Conservation (phyloP, 1,140 invertebrate species). For the Tribolium madens region DNA sequence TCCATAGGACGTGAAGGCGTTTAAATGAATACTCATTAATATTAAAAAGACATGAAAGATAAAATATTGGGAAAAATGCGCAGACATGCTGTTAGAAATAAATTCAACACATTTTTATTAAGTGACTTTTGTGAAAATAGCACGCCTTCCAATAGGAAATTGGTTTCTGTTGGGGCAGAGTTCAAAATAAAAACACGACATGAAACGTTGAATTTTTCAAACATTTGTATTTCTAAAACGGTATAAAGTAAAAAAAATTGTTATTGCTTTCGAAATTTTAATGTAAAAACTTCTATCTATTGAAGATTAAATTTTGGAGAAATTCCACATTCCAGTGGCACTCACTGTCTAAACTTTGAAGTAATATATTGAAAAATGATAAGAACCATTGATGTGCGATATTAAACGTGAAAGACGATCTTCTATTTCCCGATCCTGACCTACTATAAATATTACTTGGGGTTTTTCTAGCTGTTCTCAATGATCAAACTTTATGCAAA, state of each 20-base stretch:
- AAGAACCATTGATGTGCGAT: slow-evolving; percentile 37
- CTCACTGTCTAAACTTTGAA: slow-evolving; percentile 19
- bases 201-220: not conserved
- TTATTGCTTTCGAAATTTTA: slow-evolving; percentile 7
- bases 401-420: slow-evolving; percentile 27
- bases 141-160: slow-evolving; percentile 9
- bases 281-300: slow-evolving; percentile 7
- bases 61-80: not conserved
- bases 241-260: not conserved
- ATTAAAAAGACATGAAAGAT: not conserved
- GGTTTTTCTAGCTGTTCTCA: slow-evolving; percentile 12
- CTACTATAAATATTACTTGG: slow-evolving; percentile 24
- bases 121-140: slow-evolving; percentile 15
- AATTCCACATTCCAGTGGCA: slow-evolving; percentile 23
- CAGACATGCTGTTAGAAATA: not conserved
- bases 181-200: not conserved
- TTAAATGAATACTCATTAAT: not conserved
- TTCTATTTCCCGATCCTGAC: not conserved
- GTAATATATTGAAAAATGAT: slow-evolving; percentile 38
- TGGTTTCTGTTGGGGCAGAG: slow-evolving; percentile 8
- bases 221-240: slow-evolving; percentile 2
- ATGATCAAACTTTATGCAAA: slow-evolving; percentile 9
- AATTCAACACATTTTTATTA: slow-evolving; percentile 11
- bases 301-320: slow-evolving; percentile 25
- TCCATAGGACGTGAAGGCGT: not conserved